Conservation (phyloP, 2,888 invertebrate genomes). For the Philonicus albiceps region DNA sequence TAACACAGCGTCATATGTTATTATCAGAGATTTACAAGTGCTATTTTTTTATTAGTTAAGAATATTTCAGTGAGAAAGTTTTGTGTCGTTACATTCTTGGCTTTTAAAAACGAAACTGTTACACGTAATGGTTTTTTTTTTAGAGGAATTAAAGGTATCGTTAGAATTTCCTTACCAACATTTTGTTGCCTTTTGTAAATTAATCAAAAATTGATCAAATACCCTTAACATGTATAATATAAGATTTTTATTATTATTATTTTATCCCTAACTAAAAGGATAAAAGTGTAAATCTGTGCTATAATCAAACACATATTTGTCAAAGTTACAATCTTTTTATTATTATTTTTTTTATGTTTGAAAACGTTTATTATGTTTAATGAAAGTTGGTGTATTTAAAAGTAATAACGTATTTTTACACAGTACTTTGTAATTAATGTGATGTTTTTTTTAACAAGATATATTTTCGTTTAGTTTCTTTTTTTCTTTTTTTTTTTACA, state of each 20-base stretch:
- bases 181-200: background rate
- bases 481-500: background rate
- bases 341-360: background rate
- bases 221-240: background rate
- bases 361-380: background rate
- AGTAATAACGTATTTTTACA: background rate
- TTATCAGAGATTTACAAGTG: background rate
- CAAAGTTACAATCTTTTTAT: background rate
- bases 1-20: background rate
- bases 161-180: background rate
- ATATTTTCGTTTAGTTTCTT: background rate
- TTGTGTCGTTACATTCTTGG: background rate
- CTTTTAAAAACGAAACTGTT: background rate
- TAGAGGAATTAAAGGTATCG: background rate
- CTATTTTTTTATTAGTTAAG: background rate
- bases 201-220: background rate
- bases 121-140: background rate
- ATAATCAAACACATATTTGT: slow-evolving; percentile 23
- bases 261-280: background rate
- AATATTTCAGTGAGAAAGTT: background rate
- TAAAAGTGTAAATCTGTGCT: background rate
- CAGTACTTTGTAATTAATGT: background rate
- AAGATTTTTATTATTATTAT: background rate
- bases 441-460: slow-evolving; percentile 6
- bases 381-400: background rate